phyloP scores from a whole-genome alignment of 2,797 vertebrate genomes.

The Catamblyrhynchus diadema region DNA sequence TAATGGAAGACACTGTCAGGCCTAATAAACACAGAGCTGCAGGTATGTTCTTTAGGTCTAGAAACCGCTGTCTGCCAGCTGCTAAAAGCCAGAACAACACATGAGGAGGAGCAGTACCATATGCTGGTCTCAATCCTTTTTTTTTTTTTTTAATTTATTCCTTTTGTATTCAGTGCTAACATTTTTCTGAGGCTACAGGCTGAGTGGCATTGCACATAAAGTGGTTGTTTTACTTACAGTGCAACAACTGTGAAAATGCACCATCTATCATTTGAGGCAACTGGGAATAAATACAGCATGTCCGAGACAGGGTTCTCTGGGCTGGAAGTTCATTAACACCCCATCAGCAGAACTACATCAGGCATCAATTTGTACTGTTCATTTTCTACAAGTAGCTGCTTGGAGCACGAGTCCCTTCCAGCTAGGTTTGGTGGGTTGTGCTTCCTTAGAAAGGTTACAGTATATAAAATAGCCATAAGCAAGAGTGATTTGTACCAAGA shows the following conservation, averaged over 20 bases:
- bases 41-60: not conserved
- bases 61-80: not conserved
- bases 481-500: not conserved
- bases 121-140: not conserved
- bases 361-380: not conserved
- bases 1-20: not conserved
- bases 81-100: not conserved
- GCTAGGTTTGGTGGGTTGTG: not conserved
- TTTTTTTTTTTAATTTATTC: not conserved
- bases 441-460: not conserved
- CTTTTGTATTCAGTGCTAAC: not conserved
- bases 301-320: accelerated
- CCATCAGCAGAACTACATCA: not conserved
- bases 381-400: not conserved
- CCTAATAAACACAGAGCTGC: not conserved
- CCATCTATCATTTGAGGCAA: not conserved
- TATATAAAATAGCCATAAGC: not conserved
- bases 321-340: not conserved
- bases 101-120: not conserved
- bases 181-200: not conserved
- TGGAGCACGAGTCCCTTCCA: not conserved
- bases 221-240: not conserved
- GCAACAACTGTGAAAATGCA: not conserved
- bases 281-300: not conserved
- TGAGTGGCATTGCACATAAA: accelerated